Percentiles rank a stretch among this genome's conserved stretches.
phyloP scores from a whole-genome alignment of 2,888 invertebrate species.

The Clusia tigrina region DNA sequence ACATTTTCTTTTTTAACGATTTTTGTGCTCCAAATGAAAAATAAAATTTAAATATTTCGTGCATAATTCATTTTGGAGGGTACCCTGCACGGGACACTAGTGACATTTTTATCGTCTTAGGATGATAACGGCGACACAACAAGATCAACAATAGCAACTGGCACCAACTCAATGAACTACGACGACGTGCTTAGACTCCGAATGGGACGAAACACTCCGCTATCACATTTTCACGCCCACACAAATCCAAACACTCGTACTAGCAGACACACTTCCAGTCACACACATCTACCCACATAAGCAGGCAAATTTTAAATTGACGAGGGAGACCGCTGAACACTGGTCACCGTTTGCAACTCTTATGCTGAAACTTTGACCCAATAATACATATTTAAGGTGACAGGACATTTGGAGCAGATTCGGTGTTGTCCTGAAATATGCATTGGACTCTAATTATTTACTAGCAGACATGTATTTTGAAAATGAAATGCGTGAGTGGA shows the following conservation, averaged over 20 bases:
- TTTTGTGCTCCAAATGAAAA: not conserved
- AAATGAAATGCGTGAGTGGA: conserved; percentile 1
- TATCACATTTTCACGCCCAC: not conserved
- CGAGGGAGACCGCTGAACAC: not conserved
- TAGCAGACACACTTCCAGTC: not conserved
- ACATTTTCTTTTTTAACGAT: not conserved
- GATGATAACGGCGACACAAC: not conserved
- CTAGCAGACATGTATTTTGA: not conserved
- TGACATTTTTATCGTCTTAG: conserved; percentile 1
- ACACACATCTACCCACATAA: not conserved
- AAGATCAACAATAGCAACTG: not conserved
- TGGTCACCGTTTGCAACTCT: not conserved
- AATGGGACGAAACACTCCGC: too few species aligned
- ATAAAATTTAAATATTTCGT: conserved; percentile 6
- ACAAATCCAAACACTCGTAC: not conserved
- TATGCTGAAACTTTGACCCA: not conserved
- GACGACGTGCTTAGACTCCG: not conserved
- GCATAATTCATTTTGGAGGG: not conserved
- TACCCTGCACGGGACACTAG: not conserved
- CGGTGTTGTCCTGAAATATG: not conserved
- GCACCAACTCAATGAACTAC: not conserved
- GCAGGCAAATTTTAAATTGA: not conserved
- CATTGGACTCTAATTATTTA: conserved; percentile 1
- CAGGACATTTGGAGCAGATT: not conserved
- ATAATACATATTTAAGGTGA: not conserved